Evolutionary conservation across 2,888 invertebrate genomes (phyloP), one percentile per base, ranked within the genome.

Genomic region (Diarsia rubi): DNA sequence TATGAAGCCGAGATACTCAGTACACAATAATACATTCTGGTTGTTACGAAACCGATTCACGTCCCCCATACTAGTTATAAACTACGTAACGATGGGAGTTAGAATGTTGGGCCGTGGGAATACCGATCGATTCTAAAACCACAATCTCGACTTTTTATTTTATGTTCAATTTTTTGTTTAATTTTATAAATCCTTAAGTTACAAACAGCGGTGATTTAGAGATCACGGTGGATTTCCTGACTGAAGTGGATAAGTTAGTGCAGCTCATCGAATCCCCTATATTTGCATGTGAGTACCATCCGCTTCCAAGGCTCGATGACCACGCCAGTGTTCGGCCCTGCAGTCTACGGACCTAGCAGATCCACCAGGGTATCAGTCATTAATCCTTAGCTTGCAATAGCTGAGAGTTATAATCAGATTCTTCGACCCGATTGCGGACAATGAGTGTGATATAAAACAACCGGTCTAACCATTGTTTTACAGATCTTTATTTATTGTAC

Each of bases 231-330:
- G 99, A 99, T 87, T 98, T 99, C 92, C 97, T 99, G 45, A 98
- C 98, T 21, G 99, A 99, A 97, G 98, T 99, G 81, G 99, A 99
- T 93, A 99, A 99, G 95, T 96, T 99, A 79, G 99, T 99, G 64
- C 99, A 99, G 93, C 97, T 99, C 19, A 98, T 99, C 74, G 99
- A 99, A 96, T 99, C 99, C 21, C 99, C 99, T 6, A 99, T 99
- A 93, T 99, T 99, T 95, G 99, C 99, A 73, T 99, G 99, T 99
- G 96, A 98, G 98, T 94, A 85, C 63, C 21, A 31, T 52, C 27
- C 45, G 69, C 47, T 31, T n/a, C 4, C 2, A 24, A 8, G 44
- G 44, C 16, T 44, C 54, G 21, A 24, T n/a, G 9, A 57, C 24
- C 27, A 27, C 3, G 27, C 57, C 27, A 27, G 16, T 16, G 16